A percentile compares a stretch with the other conserved stretches of the same genome.
phyloP scores from a whole-genome alignment of 2,797 vertebrate genomes.

The Enteromius paludinosus region DNA sequence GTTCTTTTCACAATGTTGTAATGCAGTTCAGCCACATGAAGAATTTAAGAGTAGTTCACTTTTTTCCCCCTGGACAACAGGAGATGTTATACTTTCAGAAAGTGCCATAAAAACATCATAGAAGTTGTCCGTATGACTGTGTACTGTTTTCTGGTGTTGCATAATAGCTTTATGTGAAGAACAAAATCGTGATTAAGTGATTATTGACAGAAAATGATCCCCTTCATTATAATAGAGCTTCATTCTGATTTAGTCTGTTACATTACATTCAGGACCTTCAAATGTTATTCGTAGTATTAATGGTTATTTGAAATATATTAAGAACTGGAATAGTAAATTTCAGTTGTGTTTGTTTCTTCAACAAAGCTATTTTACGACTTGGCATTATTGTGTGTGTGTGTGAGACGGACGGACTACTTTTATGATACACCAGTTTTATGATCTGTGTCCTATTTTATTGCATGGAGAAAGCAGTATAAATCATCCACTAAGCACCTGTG shows the following conservation, averaged over 20 bases:
- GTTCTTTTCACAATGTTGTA: slow-evolving; percentile 6
- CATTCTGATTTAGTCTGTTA: not conserved
- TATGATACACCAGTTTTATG: not conserved
- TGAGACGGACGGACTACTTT: not conserved
- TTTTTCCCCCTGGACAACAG: not conserved
- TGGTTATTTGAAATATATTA: not conserved
- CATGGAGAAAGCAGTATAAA: not conserved
- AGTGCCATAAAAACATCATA: not conserved
- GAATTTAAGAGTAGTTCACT: not conserved
- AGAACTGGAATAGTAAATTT: not conserved
- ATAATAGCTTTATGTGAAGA: not conserved
- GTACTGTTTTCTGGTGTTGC: not conserved
- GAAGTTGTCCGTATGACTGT: not conserved
- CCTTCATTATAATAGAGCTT: not conserved
- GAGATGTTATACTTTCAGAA: not conserved
- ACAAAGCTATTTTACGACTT: not conserved
- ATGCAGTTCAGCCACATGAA: not conserved
- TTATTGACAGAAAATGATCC: not conserved
- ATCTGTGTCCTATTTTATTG: not conserved
- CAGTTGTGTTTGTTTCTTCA: not conserved
- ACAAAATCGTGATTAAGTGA: not conserved
- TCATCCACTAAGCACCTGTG: not conserved
- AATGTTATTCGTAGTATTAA: not conserved
- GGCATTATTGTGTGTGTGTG: not conserved
- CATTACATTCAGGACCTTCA: not conserved